Conservation (phyloP, 2,113 vertebrate genomes). For the Picathartes gymnocephalus region DNA sequence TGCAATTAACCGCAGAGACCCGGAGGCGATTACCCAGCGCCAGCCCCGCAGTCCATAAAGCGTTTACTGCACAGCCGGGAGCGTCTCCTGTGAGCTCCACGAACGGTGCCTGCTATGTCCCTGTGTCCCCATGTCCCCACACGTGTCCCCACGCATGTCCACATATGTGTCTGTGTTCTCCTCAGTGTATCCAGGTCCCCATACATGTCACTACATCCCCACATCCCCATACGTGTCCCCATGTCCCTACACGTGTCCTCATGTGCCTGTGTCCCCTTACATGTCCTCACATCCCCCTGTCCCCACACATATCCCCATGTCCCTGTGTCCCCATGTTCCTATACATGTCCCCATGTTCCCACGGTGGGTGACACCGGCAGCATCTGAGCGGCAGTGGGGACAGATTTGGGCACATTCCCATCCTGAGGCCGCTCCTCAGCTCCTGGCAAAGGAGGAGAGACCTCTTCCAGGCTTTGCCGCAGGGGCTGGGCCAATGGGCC, state of each 20-base stretch:
- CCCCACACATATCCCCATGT: background rate
- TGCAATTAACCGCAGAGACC: constrained; percentile 11
- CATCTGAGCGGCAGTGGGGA: fast-evolving
- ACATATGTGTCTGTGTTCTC: too few species aligned
- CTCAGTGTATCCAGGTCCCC: too few species aligned
- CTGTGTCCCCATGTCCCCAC: fast-evolving
- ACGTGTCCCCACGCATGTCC: background rate
- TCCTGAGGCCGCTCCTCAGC: background rate
- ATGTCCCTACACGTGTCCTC: background rate
- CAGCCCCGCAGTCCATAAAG: background rate
- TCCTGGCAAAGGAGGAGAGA: background rate
- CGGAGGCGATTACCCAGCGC: background rate
- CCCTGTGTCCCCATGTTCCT: background rate
- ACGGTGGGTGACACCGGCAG: background rate
- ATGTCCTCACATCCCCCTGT: background rate
- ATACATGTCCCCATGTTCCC: background rate
- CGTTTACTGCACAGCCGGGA: background rate
- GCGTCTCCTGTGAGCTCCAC: background rate
- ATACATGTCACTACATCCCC: too few species aligned
- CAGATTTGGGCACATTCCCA: background rate
- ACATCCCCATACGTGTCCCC: background rate
- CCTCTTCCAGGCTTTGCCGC: too few species aligned
- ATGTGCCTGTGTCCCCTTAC: too few species aligned
- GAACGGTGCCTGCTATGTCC: fast-evolving
- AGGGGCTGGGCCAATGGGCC: fast-evolving